These are phyloP conservation scores for Drosophila nasuta DNA, from an alignment of 1,140 invertebrate species.

Conservation along the genomic window DNA sequence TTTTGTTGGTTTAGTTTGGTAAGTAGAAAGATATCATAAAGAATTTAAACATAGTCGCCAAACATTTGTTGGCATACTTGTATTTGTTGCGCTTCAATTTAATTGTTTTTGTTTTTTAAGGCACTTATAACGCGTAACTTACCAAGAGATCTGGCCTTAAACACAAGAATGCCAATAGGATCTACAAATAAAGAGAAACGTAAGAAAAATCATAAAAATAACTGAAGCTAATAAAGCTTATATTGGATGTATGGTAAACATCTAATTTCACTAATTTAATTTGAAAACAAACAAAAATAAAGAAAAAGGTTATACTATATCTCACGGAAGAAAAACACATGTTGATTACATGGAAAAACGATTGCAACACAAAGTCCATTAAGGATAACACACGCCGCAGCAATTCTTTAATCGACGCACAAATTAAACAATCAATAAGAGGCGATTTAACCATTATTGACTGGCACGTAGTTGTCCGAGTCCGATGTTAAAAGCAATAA, in stretches of 20 bases:
- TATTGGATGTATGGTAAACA: conserved; percentile 29
- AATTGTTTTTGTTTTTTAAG: conserved; percentile 29
- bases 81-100: conserved; percentile 34
- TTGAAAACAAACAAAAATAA: no score
- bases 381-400: conserved; percentile 44
- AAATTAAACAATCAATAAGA: conserved; percentile 33
- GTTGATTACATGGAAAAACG: conserved; percentile 58
- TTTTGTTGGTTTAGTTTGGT: conserved; percentile 46
- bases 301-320: background rate
- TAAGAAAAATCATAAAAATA: conserved; percentile 82
- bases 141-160: conserved; percentile 89
- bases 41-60: conserved; percentile 21
- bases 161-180: conserved; percentile 90
- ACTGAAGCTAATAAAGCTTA: conserved; percentile 45
- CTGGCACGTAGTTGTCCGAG: conserved; percentile 11
- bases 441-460: conserved; percentile 39
- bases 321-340: conserved; percentile 2
- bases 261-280: no score
- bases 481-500: conserved; percentile 41
- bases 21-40: conserved; percentile 30
- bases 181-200: conserved; percentile 86
- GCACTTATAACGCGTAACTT: conserved; percentile 85
- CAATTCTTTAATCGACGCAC: conserved; percentile 41
- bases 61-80: conserved; percentile 5
- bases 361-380: conserved; percentile 56